Evolutionary conservation across 2,113 vertebrate species (phyloP).

Genomic region (Sinocyclocheilus maitianheensis): DNA sequence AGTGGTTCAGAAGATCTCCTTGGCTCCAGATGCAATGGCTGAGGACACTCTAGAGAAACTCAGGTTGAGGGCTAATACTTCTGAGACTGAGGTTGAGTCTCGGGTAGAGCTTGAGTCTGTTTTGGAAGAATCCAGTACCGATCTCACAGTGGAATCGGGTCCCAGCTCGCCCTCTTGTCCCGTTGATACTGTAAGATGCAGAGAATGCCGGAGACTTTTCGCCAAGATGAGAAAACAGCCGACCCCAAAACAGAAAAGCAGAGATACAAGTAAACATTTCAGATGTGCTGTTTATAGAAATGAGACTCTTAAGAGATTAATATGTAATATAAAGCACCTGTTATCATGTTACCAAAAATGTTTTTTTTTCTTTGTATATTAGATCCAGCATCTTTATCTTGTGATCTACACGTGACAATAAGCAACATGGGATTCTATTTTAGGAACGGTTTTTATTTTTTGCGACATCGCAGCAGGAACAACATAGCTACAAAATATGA

Average conservation of each 20-base stretch:
- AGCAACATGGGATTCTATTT: too few species aligned
- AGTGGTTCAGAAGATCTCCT: conserved; percentile 24
- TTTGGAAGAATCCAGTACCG: not conserved
- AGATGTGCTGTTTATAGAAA: not conserved
- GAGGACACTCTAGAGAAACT: conserved; percentile 30
- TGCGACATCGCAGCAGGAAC: too few species aligned
- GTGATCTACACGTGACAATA: not conserved
- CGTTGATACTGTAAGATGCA: conserved; percentile 13
- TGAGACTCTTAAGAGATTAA: not conserved
- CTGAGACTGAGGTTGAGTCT: not conserved
- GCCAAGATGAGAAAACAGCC: conserved; percentile 20
- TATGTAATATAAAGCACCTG: not conserved
- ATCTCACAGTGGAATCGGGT: conserved; percentile 23
- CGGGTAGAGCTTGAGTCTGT: not conserved
- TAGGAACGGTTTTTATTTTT: too few species aligned
- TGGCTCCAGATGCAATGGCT: conserved; percentile 26
- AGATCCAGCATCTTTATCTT: conserved; percentile 51
- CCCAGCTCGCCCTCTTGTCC: conserved; percentile 38
- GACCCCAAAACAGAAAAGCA: not conserved
- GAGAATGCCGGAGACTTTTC: conserved; percentile 37
- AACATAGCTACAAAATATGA: too few species aligned
- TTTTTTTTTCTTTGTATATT: not conserved
- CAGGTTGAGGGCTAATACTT: not conserved
- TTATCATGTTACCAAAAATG: not conserved
- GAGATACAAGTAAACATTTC: conserved; percentile 21